Percentiles rank a stretch among this genome's conserved stretches.
phyloP scores from a whole-genome alignment of 1,140 invertebrate species.

The Drosophila pachea region DNA sequence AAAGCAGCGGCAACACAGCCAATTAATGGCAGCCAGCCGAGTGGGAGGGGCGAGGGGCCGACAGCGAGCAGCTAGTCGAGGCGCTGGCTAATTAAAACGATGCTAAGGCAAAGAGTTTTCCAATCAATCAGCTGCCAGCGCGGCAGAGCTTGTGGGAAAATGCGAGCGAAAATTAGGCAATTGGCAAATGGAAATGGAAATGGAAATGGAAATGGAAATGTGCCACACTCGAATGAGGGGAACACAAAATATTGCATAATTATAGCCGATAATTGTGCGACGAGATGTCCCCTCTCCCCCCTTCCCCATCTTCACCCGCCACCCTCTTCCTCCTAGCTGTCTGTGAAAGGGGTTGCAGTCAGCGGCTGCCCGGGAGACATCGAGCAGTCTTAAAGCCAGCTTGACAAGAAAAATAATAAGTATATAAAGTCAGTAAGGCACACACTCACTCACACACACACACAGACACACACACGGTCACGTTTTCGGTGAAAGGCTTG shows the following conservation, averaged over 20 bases:
- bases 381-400: slow-evolving; percentile 63
- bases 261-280: slow-evolving; percentile 68
- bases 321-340: not conserved
- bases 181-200: slow-evolving; percentile 45
- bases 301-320: slow-evolving; percentile 10
- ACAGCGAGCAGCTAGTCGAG: slow-evolving; percentile 4
- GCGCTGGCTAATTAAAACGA: slow-evolving; percentile 66
- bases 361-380: slow-evolving; percentile 27
- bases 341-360: slow-evolving; percentile 50
- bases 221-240: not conserved
- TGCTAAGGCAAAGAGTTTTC: slow-evolving; percentile 52
- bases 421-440: slow-evolving; percentile 67
- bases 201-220: too few species aligned
- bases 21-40: slow-evolving; percentile 60
- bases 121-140: slow-evolving; percentile 65
- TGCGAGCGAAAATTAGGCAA: slow-evolving; percentile 69
- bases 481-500: slow-evolving; percentile 55
- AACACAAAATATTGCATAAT: slow-evolving; percentile 67
- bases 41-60: not conserved
- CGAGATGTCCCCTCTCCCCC: too few species aligned
- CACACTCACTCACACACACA: slow-evolving; percentile 19
- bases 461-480: slow-evolving; percentile 30
- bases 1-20: slow-evolving; percentile 54
- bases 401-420: slow-evolving; percentile 18
- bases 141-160: slow-evolving; percentile 38